phyloP scores from a whole-genome alignment of 2,888 invertebrate genomes.

The Amphimallon solstitiale region DNA sequence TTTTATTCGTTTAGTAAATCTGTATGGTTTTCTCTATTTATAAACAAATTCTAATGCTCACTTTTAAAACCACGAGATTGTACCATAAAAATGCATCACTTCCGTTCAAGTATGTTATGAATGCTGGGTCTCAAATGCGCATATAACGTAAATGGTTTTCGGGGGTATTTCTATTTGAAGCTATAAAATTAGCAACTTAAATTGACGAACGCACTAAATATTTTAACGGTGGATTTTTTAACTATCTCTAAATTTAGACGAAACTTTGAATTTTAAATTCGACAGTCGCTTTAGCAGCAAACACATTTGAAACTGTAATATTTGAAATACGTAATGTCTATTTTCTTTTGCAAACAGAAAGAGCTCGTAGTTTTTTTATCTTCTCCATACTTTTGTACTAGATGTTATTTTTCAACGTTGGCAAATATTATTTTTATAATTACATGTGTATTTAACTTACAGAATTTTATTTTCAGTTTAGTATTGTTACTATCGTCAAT shows the following conservation, averaged over 20 bases:
- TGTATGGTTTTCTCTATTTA: too few relatives aligned
- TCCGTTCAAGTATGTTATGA: background rate
- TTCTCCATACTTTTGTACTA: too few relatives aligned
- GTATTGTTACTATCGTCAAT: too few relatives aligned
- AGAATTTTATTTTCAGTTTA: too few relatives aligned
- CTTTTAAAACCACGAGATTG: background rate
- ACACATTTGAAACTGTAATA: too few relatives aligned
- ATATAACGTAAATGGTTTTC: background rate
- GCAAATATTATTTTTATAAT: too few relatives aligned
- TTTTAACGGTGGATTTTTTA: background rate
- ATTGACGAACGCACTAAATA: constrained; percentile 7
- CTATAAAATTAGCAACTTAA: constrained; percentile 16
- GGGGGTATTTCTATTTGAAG: background rate
- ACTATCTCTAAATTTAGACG: constrained; percentile 2
- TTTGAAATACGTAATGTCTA: too few relatives aligned
- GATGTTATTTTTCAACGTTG: too few relatives aligned
- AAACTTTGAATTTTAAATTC: background rate
- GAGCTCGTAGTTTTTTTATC: too few relatives aligned
- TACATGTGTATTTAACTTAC: too few relatives aligned
- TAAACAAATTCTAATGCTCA: background rate
- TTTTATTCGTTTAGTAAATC: too few relatives aligned
- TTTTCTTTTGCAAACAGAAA: too few relatives aligned
- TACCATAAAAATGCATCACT: background rate
- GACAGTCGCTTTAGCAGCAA: background rate
- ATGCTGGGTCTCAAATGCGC: background rate